phyloP scores from a whole-genome alignment of 2,888 invertebrate genomes.

The Pammene fasciana region DNA sequence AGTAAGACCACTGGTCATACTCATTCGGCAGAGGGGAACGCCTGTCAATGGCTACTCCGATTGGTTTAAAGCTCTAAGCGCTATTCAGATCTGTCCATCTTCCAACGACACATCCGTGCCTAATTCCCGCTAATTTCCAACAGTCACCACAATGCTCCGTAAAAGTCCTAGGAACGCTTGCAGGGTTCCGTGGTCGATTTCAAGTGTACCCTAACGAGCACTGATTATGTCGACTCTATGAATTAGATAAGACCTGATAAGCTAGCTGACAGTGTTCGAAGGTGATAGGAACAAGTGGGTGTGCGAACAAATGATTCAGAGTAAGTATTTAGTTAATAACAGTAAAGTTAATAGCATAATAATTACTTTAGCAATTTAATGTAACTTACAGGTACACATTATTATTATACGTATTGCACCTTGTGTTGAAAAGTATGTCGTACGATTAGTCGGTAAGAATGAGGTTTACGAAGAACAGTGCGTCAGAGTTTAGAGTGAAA shows the following conservation, averaged over 20 bases:
- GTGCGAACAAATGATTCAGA: constrained; percentile 21
- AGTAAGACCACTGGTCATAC: too few species aligned
- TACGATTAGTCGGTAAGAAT: not conserved
- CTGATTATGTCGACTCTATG: constrained; percentile 12
- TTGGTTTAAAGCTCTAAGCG: too few species aligned
- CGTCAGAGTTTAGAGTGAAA: not conserved
- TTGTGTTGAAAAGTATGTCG: constrained; percentile 4
- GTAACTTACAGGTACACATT: not conserved
- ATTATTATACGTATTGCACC: not conserved
- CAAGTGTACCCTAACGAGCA: not conserved
- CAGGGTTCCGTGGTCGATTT: not conserved
- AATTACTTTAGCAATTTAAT: constrained; percentile 10
- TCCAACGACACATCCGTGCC: too few species aligned
- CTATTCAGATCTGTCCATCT: too few species aligned
- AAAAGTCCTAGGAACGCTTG: too few species aligned
- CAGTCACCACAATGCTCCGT: too few species aligned
- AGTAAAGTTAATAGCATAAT: constrained; percentile 15
- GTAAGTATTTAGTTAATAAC: constrained; percentile 23
- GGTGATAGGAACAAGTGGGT: constrained; percentile 22
- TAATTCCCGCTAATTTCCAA: too few species aligned
- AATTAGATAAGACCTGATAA: constrained; percentile 29
- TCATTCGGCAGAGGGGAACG: too few species aligned
- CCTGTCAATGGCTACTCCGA: too few species aligned
- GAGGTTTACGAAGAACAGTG: not conserved
- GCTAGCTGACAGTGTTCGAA: constrained; percentile 12